phyloP scores from a whole-genome alignment of 2,113 vertebrate genomes.

The Helogale parvula region DNA sequence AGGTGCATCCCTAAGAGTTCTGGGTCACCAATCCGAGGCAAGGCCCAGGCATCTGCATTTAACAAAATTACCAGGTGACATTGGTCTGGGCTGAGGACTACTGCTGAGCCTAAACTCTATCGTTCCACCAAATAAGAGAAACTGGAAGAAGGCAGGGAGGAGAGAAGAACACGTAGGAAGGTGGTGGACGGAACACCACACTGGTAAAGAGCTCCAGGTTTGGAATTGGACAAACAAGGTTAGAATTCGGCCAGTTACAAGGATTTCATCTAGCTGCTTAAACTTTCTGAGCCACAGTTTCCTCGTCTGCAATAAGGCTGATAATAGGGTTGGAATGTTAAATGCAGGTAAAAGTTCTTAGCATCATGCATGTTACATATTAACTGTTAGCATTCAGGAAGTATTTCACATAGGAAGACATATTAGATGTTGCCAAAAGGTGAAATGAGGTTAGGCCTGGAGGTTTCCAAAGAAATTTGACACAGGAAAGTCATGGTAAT shows the following conservation, averaged over 20 bases:
- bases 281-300: not conserved
- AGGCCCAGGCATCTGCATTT: not conserved
- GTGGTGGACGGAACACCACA: not conserved
- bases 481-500: not conserved
- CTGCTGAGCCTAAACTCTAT: not conserved
- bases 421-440: not conserved
- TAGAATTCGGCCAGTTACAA: not conserved
- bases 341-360: slow-evolving; percentile 1
- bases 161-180: not conserved
- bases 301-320: not conserved
- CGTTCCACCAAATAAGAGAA: not conserved
- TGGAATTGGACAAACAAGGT: not conserved
- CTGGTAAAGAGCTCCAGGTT: not conserved
- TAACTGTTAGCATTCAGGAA: not conserved
- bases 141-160: not conserved
- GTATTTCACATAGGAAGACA: not conserved
- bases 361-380: not conserved
- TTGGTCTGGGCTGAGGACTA: not conserved
- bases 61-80: not conserved
- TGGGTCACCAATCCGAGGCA: not conserved
- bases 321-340: not conserved
- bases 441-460: not conserved
- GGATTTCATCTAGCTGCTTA: not conserved
- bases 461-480: not conserved
- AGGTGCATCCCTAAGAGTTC: not conserved